Conservation (phyloP, 2,113 vertebrate species). For the Catagonus wagneri region DNA sequence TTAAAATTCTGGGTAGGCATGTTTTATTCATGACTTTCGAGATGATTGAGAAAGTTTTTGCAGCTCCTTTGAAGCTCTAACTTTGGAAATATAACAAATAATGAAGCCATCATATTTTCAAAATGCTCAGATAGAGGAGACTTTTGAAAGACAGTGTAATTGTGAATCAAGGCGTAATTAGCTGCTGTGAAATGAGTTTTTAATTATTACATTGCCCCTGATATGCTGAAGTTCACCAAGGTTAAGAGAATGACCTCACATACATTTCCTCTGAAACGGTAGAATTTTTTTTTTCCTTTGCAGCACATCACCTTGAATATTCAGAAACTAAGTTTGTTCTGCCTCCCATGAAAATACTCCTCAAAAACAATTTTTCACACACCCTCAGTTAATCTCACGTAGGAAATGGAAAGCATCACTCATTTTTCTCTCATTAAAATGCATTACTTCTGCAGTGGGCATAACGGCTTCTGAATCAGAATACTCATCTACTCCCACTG, state of each 20-base stretch:
- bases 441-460: constrained; percentile 21
- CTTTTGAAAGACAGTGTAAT: constrained; percentile 84
- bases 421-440: constrained; percentile 61
- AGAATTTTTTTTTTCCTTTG: constrained; percentile 56
- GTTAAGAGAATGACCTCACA: constrained; percentile 77
- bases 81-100: constrained; percentile 83
- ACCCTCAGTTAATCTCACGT: constrained; percentile 21
- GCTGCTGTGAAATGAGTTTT: constrained; percentile 85
- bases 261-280: constrained; percentile 69
- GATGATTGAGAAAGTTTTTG: constrained; percentile 81
- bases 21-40: constrained; percentile 85
- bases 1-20: constrained; percentile 82
- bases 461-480: constrained; percentile 40
- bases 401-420: constrained; percentile 63
- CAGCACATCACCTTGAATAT: constrained; percentile 65
- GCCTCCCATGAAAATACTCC: constrained; percentile 53
- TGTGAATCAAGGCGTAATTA: constrained; percentile 85
- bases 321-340: constrained; percentile 35
- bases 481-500: background rate
- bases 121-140: constrained; percentile 76
- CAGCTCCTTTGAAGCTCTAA: constrained; percentile 80
- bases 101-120: constrained; percentile 83
- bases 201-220: constrained; percentile 83
- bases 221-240: constrained; percentile 77
- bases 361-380: constrained; percentile 56